These are phyloP conservation scores for Drosophila bocki DNA, from an alignment of 1,140 invertebrate genomes.

Conservation along the genomic window DNA sequence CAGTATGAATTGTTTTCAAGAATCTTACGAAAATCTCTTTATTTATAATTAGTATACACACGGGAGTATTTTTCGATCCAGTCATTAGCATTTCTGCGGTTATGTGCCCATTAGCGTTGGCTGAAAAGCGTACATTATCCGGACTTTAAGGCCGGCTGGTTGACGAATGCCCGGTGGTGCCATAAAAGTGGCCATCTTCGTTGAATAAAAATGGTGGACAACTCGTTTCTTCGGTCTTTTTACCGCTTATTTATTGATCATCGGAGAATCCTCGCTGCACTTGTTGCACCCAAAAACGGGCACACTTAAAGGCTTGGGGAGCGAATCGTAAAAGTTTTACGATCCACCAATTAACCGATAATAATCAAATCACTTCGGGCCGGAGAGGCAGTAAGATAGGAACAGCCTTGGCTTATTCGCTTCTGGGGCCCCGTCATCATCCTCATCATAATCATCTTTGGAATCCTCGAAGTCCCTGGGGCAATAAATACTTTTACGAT, in stretches of 20 bases:
- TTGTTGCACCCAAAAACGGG: constrained; percentile 51
- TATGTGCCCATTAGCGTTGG: constrained; percentile 29
- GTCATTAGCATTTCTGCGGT: constrained; percentile 4
- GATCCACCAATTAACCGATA: constrained; percentile 82
- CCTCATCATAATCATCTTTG: constrained; percentile 4
- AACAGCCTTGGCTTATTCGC: constrained; percentile 46
- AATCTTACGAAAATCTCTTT: too few relatives aligned
- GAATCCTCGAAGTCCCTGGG: constrained; percentile 29
- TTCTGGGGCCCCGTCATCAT: constrained; percentile 39
- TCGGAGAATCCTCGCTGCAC: constrained; percentile 43
- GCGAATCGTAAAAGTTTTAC: constrained; percentile 78
- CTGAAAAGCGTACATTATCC: constrained; percentile 30
- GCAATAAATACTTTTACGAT: constrained; percentile 84
- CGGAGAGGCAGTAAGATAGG: not conserved
- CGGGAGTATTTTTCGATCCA: not conserved
- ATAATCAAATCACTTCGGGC: constrained; percentile 78
- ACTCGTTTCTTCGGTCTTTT: not conserved
- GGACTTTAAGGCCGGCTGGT: constrained; percentile 2
- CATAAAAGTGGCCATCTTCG: constrained; percentile 34
- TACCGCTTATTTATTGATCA: constrained; percentile 41
- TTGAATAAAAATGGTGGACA: constrained; percentile 36
- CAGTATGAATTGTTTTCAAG: too few relatives aligned
- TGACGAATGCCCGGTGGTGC: constrained; percentile 35
- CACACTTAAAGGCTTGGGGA: constrained; percentile 39
- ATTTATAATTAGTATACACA: constrained; percentile 16